Percentiles rank a stretch among this genome's conserved stretches.
phyloP scores from a whole-genome alignment of 2,113 vertebrate genomes.

The Sclerurus mexicanus region DNA sequence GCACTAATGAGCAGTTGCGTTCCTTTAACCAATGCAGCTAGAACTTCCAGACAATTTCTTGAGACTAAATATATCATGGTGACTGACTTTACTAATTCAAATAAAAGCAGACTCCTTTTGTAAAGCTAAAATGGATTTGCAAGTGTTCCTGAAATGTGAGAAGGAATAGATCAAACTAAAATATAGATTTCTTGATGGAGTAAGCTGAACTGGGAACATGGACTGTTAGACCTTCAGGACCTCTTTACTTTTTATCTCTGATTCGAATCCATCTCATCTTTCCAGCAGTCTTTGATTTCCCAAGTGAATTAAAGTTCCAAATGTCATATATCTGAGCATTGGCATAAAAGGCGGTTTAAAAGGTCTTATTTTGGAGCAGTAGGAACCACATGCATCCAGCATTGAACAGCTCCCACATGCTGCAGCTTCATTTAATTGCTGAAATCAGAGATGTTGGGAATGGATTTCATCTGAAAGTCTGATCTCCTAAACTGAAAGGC shows the following conservation, averaged over 20 bases:
- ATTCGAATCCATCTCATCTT: slow-evolving; percentile 37
- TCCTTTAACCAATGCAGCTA: not conserved
- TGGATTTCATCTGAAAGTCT: slow-evolving; percentile 61
- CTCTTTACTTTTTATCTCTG: slow-evolving; percentile 35
- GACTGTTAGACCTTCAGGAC: slow-evolving; percentile 22
- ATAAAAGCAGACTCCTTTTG: not conserved
- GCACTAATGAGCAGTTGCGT: not conserved
- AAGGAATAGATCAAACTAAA: not conserved
- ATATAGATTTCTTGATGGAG: not conserved
- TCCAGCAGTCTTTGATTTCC: slow-evolving; percentile 47
- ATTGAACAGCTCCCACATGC: slow-evolving; percentile 54
- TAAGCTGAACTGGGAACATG: not conserved
- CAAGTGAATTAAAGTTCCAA: slow-evolving; percentile 49
- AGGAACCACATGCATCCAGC: slow-evolving; percentile 27
- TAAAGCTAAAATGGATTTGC: not conserved
- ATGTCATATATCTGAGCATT: slow-evolving; percentile 18
- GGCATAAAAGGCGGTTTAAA: slow-evolving; percentile 25
- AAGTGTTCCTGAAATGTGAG: not conserved
- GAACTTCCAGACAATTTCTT: not conserved
- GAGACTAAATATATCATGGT: not conserved
- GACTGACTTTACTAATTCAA: not conserved
- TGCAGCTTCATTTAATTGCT: slow-evolving; percentile 57
- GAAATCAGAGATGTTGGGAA: slow-evolving; percentile 62
- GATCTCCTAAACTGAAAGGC: slow-evolving; percentile 60
- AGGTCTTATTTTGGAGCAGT: slow-evolving; percentile 28